These are phyloP conservation scores for Aphidius gifuensis DNA, from an alignment of 1,140 invertebrate species.

Conservation along the genomic window DNA sequence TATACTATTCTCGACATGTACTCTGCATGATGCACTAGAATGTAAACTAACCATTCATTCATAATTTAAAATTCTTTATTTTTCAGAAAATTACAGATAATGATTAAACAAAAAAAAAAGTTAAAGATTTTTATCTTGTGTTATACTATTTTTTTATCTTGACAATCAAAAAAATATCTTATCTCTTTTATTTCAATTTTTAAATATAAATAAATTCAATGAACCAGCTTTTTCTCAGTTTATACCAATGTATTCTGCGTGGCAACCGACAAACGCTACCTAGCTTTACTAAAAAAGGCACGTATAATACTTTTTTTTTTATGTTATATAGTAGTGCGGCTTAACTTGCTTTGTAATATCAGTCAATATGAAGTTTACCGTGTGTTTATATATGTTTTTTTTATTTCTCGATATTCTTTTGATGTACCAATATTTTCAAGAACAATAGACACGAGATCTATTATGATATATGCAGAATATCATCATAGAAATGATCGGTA, in stretches of 20 bases:
- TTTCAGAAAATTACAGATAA: constrained; percentile 6
- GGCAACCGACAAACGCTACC: constrained; percentile 29
- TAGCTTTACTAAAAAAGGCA: constrained; percentile 20
- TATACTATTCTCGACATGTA: neutral
- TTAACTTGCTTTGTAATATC: too few relatives aligned
- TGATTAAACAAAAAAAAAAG: constrained; percentile 7
- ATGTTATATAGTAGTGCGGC: too few relatives aligned
- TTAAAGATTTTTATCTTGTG: neutral
- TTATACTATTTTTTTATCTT: too few relatives aligned
- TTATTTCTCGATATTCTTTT: too few relatives aligned
- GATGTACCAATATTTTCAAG: too few relatives aligned
- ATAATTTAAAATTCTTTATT: neutral
- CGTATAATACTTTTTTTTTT: constrained; percentile 8
- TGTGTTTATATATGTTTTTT: too few relatives aligned
- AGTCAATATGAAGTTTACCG: too few relatives aligned
- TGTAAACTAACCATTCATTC: neutral
- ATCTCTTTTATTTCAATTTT: constrained; percentile 17
- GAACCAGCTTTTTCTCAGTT: neutral
- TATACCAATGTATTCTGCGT: neutral
- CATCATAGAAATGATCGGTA: too few relatives aligned
- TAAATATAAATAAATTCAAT: constrained; percentile 25
- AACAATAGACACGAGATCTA: too few relatives aligned
- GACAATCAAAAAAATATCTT: too few relatives aligned
- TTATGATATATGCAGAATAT: too few relatives aligned
- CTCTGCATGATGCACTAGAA: neutral